A percentile compares a stretch with the other conserved stretches of the same genome.
Evolutionary conservation across 2,797 vertebrate genomes (phyloP).

Genomic region (Novumbra hubbsi): DNA sequence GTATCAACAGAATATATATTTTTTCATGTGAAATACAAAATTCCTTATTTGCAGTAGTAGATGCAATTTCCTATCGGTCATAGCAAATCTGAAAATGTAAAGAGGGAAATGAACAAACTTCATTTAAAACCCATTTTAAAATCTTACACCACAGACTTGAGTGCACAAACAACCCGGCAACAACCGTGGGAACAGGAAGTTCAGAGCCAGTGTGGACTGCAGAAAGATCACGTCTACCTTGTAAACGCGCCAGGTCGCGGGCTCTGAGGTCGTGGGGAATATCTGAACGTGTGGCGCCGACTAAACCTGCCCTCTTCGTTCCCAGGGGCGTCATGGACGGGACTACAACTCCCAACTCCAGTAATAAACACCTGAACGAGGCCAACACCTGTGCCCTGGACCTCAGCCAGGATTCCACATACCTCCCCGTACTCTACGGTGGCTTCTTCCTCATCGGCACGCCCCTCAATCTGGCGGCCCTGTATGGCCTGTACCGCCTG

Average conservation of each 20-base stretch:
- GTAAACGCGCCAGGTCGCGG: not conserved
- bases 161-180: too few relatives aligned
- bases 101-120: too few relatives aligned
- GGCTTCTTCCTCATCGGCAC: slow-evolving; percentile 40
- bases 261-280: not conserved
- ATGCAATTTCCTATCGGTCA: too few relatives aligned
- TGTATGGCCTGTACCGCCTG: slow-evolving; percentile 44
- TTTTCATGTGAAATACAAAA: too few relatives aligned
- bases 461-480: slow-evolving; percentile 39
- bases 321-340: slow-evolving; percentile 34
- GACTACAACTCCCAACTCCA: slow-evolving; percentile 3
- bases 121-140: too few relatives aligned
- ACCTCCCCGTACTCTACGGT: slow-evolving; percentile 39
- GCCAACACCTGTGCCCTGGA: slow-evolving; percentile 39
- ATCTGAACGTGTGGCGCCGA: not conserved
- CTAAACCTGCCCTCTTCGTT: not conserved
- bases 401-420: slow-evolving; percentile 41
- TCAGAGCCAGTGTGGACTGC: not conserved
- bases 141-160: too few relatives aligned
- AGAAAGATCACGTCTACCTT: not conserved
- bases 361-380: not conserved
- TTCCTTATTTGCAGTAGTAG: too few relatives aligned
- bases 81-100: too few relatives aligned
- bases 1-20: too few relatives aligned
- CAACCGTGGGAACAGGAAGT: too few relatives aligned